Evolutionary conservation across 2,888 invertebrate species (phyloP).

Genomic region (Eretmocerus hayati): DNA sequence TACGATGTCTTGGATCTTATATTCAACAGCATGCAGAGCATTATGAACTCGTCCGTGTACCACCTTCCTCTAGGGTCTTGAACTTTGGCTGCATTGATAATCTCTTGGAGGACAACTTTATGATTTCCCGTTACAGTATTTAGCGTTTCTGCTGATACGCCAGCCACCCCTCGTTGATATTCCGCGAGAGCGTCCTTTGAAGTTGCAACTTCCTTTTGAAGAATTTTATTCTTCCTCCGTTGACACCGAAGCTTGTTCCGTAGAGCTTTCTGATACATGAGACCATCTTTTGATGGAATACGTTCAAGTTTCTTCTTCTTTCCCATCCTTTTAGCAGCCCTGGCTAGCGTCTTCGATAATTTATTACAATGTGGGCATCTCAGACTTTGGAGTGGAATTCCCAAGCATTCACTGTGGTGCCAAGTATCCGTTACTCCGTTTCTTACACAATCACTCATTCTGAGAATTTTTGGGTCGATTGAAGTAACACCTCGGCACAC

Average conservation of each 20-base stretch:
- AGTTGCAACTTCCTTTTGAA: not conserved
- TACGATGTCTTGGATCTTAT: slow-evolving; percentile 23
- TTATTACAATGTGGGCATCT: not conserved
- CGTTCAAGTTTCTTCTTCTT: not conserved
- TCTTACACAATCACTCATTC: too few relatives aligned
- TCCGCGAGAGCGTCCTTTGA: not conserved
- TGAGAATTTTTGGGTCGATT: too few relatives aligned
- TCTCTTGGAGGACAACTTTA: slow-evolving; percentile 15
- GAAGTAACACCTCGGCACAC: too few relatives aligned
- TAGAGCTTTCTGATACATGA: not conserved
- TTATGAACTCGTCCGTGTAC: slow-evolving; percentile 23
- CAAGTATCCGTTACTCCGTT: too few relatives aligned
- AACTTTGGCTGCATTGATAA: slow-evolving; percentile 14
- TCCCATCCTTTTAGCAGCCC: not conserved
- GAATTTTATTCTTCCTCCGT: not conserved
- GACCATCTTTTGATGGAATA: not conserved
- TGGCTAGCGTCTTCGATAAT: not conserved
- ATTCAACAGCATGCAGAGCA: slow-evolving; percentile 24
- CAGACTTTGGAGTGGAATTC: too few relatives aligned
- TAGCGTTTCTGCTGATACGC: not conserved
- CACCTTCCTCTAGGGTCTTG: slow-evolving; percentile 10
- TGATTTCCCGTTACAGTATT: slow-evolving; percentile 4
- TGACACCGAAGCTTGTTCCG: not conserved
- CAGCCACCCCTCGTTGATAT: not conserved
- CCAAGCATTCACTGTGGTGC: too few relatives aligned